These are phyloP conservation scores for Ellobium chinense DNA, from an alignment of 2,888 invertebrate genomes.

Conservation along the genomic window DNA sequence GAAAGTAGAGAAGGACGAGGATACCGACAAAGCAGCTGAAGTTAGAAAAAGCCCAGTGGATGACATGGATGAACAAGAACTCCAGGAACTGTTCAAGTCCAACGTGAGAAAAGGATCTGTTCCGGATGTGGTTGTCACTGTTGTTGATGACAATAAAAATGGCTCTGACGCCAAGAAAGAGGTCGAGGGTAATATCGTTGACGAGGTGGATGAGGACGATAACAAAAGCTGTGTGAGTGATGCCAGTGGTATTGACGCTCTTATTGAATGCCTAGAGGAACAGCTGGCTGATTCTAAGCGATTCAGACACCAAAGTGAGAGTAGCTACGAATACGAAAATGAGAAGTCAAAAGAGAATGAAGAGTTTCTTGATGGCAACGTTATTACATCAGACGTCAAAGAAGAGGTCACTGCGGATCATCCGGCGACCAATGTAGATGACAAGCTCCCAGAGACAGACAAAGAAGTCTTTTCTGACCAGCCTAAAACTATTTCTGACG, in stretches of 20 bases:
- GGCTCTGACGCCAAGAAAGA: background rate
- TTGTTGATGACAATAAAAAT: background rate
- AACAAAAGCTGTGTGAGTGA: background rate
- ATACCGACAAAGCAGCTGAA: background rate
- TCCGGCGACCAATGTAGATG: background rate
- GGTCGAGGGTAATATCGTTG: background rate
- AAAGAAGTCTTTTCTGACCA: background rate
- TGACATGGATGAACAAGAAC: background rate
- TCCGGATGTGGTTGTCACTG: slow-evolving; percentile 31
- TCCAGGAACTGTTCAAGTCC: background rate
- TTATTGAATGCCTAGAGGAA: slow-evolving; percentile 5
- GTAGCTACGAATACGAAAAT: background rate
- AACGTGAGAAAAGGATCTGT: slow-evolving; percentile 8
- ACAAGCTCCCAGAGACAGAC: too few species aligned
- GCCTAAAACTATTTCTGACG: background rate
- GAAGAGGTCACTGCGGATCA: background rate
- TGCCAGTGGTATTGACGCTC: background rate
- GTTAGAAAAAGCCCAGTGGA: background rate
- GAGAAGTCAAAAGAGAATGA: background rate
- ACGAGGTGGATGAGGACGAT: background rate
- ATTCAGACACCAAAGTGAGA: background rate
- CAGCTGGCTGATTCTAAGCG: background rate
- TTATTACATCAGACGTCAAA: background rate
- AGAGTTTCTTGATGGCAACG: background rate
- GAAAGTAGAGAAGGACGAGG: background rate